Evolutionary conservation across 1,140 invertebrate genomes (phyloP).

Genomic region (Camponotus vicinus): DNA sequence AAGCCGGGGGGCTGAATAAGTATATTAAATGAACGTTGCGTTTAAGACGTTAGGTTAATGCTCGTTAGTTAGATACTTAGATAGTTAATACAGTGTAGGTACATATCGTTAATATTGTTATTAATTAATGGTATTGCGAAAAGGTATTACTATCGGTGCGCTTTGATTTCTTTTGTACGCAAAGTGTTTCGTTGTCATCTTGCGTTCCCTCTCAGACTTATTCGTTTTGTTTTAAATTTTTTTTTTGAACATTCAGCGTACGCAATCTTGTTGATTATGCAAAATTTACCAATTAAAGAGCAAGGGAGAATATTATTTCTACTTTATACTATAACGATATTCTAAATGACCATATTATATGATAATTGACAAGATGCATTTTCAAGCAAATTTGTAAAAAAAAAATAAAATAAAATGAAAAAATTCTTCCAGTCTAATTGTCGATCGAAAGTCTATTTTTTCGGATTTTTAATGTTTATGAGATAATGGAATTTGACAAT

Average conservation of each 20-base stretch:
- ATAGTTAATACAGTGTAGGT: constrained; percentile 73
- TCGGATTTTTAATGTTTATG: neutral
- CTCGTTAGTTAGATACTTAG: constrained; percentile 76
- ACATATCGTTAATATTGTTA: constrained; percentile 84
- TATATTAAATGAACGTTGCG: constrained; percentile 76
- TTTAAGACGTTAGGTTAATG: constrained; percentile 81
- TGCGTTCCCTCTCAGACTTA: neutral
- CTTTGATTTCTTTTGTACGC: constrained; percentile 75
- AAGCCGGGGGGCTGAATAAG: constrained; percentile 70
- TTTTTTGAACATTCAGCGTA: neutral
- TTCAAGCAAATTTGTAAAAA: neutral
- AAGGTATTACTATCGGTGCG: constrained; percentile 77
- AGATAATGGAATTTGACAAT: neutral
- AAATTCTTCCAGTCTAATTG: neutral
- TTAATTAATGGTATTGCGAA: constrained; percentile 79
- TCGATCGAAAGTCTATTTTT: neutral
- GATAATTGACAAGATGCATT: neutral
- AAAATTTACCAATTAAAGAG: neutral
- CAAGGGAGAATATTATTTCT: neutral
- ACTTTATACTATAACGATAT: neutral
- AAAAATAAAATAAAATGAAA: neutral
- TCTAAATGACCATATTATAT: neutral
- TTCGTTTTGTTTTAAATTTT: neutral
- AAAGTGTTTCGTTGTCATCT: neutral
- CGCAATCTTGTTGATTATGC: neutral